Percentiles rank a stretch among this genome's conserved stretches.
These are phyloP conservation scores for Cariama cristata DNA, from an alignment of 2,113 vertebrate species.

Conservation along the genomic window DNA sequence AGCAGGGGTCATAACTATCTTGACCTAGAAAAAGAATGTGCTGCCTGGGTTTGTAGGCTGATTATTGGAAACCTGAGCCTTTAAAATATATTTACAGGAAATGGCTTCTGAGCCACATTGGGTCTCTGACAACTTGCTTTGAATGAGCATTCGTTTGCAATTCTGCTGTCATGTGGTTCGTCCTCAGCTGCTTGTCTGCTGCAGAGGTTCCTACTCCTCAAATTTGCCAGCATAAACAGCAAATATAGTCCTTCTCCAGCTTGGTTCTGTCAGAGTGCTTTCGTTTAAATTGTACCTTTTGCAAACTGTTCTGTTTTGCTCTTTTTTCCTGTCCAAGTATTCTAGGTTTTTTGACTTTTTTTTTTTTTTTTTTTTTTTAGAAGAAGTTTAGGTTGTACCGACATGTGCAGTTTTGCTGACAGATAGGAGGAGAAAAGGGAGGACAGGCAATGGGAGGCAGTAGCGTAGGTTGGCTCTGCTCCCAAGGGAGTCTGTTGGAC, in stretches of 20 bases:
- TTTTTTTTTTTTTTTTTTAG: neutral
- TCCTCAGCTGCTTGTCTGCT: neutral
- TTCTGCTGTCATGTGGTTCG: neutral
- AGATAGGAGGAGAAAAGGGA: neutral
- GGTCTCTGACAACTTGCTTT: neutral
- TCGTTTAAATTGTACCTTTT: neutral
- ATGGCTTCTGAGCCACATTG: neutral
- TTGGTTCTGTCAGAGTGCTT: neutral
- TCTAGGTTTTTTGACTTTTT: neutral
- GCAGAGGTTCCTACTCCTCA: neutral
- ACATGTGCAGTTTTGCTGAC: neutral
- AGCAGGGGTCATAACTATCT: neutral
- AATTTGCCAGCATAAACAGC: neutral
- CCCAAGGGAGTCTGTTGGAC: neutral
- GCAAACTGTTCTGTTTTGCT: neutral
- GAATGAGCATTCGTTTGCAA: neutral
- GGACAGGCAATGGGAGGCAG: neutral
- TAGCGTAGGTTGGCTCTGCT: neutral
- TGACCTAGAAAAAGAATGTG: neutral
- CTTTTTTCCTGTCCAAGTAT: neutral
- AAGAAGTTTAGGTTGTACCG: neutral
- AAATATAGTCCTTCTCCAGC: neutral
- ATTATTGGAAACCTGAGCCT: neutral
- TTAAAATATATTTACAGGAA: conserved; percentile 22
- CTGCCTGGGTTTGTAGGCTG: neutral